phyloP scores from a whole-genome alignment of 2,888 invertebrate species.

The Conomelus anceps region DNA sequence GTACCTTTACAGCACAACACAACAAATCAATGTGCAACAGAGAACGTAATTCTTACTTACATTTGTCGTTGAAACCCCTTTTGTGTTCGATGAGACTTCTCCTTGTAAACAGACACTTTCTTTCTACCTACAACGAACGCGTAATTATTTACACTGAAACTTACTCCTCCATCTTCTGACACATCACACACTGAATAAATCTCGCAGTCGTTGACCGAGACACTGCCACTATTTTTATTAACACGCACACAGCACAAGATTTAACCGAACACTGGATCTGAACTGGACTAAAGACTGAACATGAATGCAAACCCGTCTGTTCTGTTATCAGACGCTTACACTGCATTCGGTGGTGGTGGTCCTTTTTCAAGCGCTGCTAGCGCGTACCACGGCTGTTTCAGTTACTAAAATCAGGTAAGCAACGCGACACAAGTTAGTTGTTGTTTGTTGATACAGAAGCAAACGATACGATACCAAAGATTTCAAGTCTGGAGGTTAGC shows the following conservation, averaged over 20 bases:
- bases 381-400: not conserved
- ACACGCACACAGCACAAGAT: not conserved
- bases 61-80: not conserved
- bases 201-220: not conserved
- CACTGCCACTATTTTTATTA: too few relatives aligned
- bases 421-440: not conserved
- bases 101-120: not conserved
- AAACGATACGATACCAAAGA: too few relatives aligned
- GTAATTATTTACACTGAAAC: not conserved
- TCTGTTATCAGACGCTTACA: not conserved
- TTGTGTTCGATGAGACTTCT: not conserved
- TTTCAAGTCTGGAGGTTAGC: too few relatives aligned
- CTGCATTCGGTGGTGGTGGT: not conserved
- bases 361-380: not conserved
- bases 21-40: not conserved
- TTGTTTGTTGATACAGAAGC: too few relatives aligned
- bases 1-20: too few relatives aligned
- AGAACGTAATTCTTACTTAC: not conserved
- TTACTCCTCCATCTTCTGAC: not conserved
- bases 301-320: not conserved
- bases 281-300: not conserved
- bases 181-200: not conserved
- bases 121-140: not conserved
- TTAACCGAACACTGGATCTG: not conserved
- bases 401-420: not conserved